phyloP scores from a whole-genome alignment of 2,888 invertebrate genomes.

The Seladonia tumulorum region DNA sequence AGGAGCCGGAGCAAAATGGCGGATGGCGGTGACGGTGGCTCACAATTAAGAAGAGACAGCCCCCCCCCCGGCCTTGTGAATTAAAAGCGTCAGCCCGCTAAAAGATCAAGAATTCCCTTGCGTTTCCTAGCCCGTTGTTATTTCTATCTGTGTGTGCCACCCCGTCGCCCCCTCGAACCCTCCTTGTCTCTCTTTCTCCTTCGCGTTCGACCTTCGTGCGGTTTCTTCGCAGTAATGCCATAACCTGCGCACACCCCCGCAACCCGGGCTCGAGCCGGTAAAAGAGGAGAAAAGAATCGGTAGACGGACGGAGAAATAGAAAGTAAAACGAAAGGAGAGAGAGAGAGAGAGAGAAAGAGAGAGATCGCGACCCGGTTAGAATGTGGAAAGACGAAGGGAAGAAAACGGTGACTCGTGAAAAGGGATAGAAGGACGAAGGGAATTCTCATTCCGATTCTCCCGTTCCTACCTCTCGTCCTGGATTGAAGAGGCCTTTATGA shows the following conservation, averaged over 20 bases:
- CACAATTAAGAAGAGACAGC: slow-evolving; percentile 75
- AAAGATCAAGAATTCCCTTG: slow-evolving; percentile 78
- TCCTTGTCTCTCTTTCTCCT: slow-evolving; percentile 33
- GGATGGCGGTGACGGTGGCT: slow-evolving; percentile 31
- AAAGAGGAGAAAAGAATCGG: slow-evolving; percentile 7
- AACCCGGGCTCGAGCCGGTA: neutral
- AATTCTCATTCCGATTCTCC: slow-evolving; percentile 79
- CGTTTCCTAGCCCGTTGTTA: slow-evolving; percentile 62
- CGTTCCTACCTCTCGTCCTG: slow-evolving; percentile 72
- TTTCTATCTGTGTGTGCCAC: slow-evolving; percentile 31
- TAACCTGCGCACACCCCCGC: slow-evolving; percentile 21
- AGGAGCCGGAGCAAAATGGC: slow-evolving; percentile 21
- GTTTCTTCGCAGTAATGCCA: slow-evolving; percentile 45
- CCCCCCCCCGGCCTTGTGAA: slow-evolving; percentile 72
- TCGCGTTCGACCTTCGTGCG: slow-evolving; percentile 47
- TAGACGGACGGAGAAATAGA: neutral
- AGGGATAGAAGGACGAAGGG: slow-evolving; percentile 51
- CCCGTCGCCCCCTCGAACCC: neutral
- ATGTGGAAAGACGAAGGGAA: slow-evolving; percentile 8
- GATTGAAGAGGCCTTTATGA: slow-evolving; percentile 81
- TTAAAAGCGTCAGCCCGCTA: slow-evolving; percentile 78
- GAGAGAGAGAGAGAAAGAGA: neutral
- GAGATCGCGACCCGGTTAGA: neutral
- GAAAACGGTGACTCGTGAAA: slow-evolving; percentile 22
- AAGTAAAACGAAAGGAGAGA: neutral